A percentile compares a stretch with the other conserved stretches of the same genome.
Evolutionary conservation across 92 coral and sea anemone species (phyloP).

Genomic region (Bergia puertoricense): DNA sequence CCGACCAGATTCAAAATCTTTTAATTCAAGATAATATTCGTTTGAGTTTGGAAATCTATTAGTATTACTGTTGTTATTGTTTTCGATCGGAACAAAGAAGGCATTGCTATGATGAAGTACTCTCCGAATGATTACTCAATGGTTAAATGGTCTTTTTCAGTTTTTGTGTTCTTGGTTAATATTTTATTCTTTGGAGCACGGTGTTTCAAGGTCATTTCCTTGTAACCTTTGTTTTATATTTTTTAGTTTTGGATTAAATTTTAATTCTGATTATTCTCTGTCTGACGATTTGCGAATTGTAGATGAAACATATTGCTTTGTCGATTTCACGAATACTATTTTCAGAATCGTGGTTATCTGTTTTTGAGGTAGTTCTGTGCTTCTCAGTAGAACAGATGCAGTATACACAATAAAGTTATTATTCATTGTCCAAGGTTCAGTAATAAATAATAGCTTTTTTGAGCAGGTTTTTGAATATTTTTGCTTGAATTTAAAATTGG

Average conservation of each 20-base stretch:
- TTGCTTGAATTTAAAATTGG: too few species aligned
- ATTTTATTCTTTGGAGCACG: neutral
- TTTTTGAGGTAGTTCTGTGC: neutral
- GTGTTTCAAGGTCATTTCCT: constrained; percentile 11
- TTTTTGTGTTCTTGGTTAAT: neutral
- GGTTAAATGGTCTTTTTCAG: neutral
- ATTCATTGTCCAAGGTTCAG: neutral
- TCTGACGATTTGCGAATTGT: neutral
- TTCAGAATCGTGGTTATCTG: neutral
- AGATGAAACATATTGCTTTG: constrained; percentile 19
- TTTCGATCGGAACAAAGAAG: neutral
- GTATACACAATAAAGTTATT: neutral
- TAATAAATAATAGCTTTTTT: neutral
- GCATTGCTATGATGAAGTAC: constrained; percentile 9
- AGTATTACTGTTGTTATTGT: neutral
- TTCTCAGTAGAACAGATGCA: neutral
- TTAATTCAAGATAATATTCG: neutral
- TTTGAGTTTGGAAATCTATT: constrained; percentile 10
- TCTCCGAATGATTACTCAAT: neutral
- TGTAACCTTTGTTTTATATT: neutral
- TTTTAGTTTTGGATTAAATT: neutral
- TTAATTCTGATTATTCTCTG: neutral
- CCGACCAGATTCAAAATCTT: neutral
- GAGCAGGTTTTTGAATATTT: neutral
- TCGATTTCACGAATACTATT: neutral